These are phyloP conservation scores for Dasysyrphus albostriatus DNA, from an alignment of 2,888 invertebrate species.

Conservation along the genomic window DNA sequence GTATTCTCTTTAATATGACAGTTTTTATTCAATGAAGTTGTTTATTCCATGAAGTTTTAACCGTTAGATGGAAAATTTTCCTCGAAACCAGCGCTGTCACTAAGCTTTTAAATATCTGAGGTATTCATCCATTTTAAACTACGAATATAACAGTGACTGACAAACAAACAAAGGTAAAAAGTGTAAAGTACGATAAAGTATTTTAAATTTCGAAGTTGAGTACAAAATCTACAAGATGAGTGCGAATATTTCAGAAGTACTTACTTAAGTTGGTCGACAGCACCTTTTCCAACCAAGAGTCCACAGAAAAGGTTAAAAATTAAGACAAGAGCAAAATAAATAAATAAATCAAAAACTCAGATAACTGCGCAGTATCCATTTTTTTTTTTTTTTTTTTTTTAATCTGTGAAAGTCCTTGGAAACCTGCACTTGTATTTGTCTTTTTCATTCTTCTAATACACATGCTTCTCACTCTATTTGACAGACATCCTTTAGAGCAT, in stretches of 20 bases:
- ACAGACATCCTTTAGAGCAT: not conserved
- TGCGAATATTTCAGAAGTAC: not conserved
- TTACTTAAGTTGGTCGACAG: not conserved
- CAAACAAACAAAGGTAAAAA: not conserved
- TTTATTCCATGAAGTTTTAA: too few species aligned
- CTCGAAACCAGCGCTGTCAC: too few species aligned
- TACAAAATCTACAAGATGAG: not conserved
- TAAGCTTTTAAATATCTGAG: too few species aligned
- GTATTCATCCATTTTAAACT: too few species aligned
- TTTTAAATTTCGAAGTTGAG: not conserved
- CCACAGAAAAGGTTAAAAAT: slow-evolving; percentile 19
- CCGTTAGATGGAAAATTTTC: too few species aligned
- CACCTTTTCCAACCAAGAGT: not conserved
- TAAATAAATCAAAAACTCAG: slow-evolving; percentile 22
- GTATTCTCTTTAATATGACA: too few species aligned
- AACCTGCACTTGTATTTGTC: slow-evolving; percentile 32
- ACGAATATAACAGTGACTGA: too few species aligned
- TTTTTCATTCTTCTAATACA: slow-evolving; percentile 19
- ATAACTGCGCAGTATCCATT: slow-evolving; percentile 64
- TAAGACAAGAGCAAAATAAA: slow-evolving; percentile 16
- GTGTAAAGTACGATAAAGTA: not conserved
- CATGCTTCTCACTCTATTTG: slow-evolving; percentile 7
- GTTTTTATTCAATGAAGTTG: too few species aligned
- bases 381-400: slow-evolving; percentile 40
- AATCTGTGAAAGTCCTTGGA: slow-evolving; percentile 48